Conservation (phyloP, 2,888 invertebrate species). For the Xylocampa areola region DNA sequence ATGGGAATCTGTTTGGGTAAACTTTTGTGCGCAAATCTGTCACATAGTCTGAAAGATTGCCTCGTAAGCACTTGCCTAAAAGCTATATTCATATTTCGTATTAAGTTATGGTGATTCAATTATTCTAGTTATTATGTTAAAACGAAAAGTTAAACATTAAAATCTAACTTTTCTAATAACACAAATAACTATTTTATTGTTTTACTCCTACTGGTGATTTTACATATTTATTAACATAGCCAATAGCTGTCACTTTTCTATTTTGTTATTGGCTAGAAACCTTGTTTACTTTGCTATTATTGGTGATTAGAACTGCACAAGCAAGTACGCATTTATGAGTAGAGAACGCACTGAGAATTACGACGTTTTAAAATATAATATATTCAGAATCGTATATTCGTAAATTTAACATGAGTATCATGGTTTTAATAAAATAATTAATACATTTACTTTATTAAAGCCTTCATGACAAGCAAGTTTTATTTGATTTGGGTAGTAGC, state of each 20-base stretch:
- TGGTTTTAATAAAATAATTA: too few relatives aligned
- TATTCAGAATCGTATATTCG: too few relatives aligned
- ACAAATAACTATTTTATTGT: constrained; percentile 47
- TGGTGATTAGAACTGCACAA: constrained; percentile 6
- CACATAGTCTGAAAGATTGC: constrained; percentile 81
- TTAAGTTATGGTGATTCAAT: constrained; percentile 50
- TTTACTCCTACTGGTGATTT: too few relatives aligned
- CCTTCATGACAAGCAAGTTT: too few relatives aligned
- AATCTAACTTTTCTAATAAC: constrained; percentile 47
- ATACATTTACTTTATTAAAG: too few relatives aligned
- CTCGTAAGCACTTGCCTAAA: constrained; percentile 78
- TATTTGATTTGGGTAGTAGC: too few relatives aligned
- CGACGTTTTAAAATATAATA: too few relatives aligned
- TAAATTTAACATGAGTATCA: too few relatives aligned
- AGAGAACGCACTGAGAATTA: constrained; percentile 11
- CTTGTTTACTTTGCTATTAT: neutral
- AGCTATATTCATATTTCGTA: constrained; percentile 85
- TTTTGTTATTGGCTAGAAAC: constrained; percentile 1
- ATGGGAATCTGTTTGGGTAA: constrained; percentile 74
- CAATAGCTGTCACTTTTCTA: neutral
- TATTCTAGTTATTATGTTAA: constrained; percentile 52
- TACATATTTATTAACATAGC: neutral
- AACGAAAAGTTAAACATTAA: constrained; percentile 64
- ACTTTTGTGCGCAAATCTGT: constrained; percentile 75
- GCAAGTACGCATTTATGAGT: fast-evolving